phyloP scores from a whole-genome alignment of 2,888 invertebrate species.

The Amblyteles armatorius region DNA sequence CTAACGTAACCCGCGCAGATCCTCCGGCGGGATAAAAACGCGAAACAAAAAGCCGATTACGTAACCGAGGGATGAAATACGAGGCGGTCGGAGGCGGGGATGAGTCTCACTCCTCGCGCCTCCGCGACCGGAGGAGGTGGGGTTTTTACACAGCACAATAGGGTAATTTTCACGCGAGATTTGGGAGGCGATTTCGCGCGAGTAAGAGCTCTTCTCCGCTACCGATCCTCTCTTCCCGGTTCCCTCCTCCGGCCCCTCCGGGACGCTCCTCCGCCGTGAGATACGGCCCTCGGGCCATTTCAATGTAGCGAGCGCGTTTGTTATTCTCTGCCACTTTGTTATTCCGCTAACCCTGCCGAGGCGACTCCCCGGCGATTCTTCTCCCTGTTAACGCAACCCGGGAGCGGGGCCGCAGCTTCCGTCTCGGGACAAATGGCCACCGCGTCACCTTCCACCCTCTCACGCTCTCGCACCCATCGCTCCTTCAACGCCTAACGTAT shows the following conservation, averaged over 20 bases:
- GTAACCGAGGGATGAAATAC: slow-evolving; percentile 83
- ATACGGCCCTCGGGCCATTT: slow-evolving; percentile 82
- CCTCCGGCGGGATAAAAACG: slow-evolving; percentile 78
- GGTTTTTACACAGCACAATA: slow-evolving; percentile 78
- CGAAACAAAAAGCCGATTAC: slow-evolving; percentile 85
- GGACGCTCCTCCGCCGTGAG: slow-evolving; percentile 73
- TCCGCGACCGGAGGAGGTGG: slow-evolving; percentile 59
- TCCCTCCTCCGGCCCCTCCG: slow-evolving; percentile 12
- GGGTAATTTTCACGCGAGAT: slow-evolving; percentile 85
- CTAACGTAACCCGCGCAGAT: slow-evolving; percentile 66
- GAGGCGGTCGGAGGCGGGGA: slow-evolving; percentile 67
- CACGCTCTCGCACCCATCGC: slow-evolving; percentile 56
- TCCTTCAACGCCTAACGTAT: slow-evolving; percentile 70
- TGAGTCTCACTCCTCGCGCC: slow-evolving; percentile 1
- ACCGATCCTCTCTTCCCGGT: slow-evolving; percentile 36
- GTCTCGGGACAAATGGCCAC: slow-evolving; percentile 76
- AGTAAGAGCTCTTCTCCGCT: slow-evolving; percentile 68
- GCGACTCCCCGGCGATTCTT: slow-evolving; percentile 45
- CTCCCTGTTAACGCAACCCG: slow-evolving; percentile 3
- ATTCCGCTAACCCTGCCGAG: slow-evolving; percentile 75
- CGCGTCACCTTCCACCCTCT: slow-evolving; percentile 41
- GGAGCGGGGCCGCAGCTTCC: slow-evolving; percentile 60
- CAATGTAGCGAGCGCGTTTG: slow-evolving; percentile 84
- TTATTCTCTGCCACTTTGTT: slow-evolving; percentile 84
- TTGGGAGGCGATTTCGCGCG: slow-evolving; percentile 83